Evolutionary conservation across 2,797 vertebrate genomes (phyloP).

Genomic region (Neopelma chrysocephalum): DNA sequence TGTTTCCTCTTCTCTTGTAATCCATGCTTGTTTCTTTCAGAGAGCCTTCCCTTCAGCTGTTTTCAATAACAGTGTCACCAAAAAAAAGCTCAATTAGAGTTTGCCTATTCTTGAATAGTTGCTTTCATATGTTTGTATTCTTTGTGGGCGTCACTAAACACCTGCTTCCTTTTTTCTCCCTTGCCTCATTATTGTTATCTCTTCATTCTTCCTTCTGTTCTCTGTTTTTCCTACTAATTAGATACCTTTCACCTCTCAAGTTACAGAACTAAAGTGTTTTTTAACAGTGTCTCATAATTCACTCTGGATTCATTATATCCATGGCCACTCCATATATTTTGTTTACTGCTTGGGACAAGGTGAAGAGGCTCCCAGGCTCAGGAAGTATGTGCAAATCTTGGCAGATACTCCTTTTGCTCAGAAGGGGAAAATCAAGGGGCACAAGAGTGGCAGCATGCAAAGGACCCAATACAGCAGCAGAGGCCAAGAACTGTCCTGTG

Average conservation of each 20-base stretch:
- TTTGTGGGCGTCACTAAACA: background rate
- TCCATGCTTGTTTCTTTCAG: background rate
- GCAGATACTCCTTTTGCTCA: background rate
- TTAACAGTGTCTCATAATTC: background rate
- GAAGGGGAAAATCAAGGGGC: background rate
- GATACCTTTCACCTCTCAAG: background rate
- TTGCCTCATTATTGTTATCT: background rate
- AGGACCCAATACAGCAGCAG: background rate
- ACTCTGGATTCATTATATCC: background rate
- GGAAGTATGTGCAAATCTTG: background rate
- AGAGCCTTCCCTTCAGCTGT: background rate
- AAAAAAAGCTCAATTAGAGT: background rate
- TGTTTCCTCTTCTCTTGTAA: background rate
- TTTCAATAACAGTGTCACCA: background rate
- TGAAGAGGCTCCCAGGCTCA: background rate
- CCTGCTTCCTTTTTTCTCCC: background rate
- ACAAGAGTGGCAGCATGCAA: accelerated
- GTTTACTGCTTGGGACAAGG: background rate
- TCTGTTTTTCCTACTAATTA: background rate
- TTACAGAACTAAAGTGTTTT: background rate
- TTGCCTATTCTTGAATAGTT: background rate
- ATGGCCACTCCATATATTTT: background rate
- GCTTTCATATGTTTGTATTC: background rate
- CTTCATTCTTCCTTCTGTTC: background rate
- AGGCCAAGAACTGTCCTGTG: background rate